Percentiles rank a stretch among this genome's conserved stretches.
Evolutionary conservation across 2,888 invertebrate genomes (phyloP).

Genomic region (Rugalucina vietnamica): DNA sequence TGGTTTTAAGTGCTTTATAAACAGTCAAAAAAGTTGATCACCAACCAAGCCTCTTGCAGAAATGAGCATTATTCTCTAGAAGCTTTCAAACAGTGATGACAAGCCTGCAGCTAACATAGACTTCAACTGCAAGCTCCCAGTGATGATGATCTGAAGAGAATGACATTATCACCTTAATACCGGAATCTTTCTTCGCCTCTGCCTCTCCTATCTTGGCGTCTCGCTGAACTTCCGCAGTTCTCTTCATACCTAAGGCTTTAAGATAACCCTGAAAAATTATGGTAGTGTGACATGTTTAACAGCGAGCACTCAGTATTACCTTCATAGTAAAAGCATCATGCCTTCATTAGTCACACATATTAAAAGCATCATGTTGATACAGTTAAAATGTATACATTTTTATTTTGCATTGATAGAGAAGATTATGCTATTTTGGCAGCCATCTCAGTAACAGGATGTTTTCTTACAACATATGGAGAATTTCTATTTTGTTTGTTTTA

Average conservation of each 20-base stretch:
- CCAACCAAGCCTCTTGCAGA: background rate
- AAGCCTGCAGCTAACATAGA: background rate
- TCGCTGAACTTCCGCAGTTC: conserved; percentile 85
- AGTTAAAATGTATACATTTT: no score
- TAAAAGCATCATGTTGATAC: no score
- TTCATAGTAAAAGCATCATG: no score
- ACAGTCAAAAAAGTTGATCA: background rate
- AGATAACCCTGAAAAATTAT: conserved; percentile 93
- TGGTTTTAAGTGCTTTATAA: background rate
- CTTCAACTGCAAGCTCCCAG: background rate
- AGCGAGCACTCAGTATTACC: no score
- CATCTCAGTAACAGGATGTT: no score
- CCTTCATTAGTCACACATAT: no score
- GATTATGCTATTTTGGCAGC: no score
- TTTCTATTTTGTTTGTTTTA: no score
- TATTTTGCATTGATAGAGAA: no score
- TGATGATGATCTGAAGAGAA: background rate
- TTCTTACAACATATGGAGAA: no score
- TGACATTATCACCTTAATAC: conserved; percentile 87
- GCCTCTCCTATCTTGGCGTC: conserved; percentile 99
- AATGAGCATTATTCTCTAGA: background rate
- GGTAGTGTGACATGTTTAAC: no score
- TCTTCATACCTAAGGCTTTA: conserved; percentile 90
- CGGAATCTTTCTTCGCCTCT: conserved; percentile 94
- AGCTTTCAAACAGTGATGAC: background rate